These are phyloP conservation scores for Calephelis virginiensis DNA, from an alignment of 1,140 invertebrate species.

Conservation along the genomic window DNA sequence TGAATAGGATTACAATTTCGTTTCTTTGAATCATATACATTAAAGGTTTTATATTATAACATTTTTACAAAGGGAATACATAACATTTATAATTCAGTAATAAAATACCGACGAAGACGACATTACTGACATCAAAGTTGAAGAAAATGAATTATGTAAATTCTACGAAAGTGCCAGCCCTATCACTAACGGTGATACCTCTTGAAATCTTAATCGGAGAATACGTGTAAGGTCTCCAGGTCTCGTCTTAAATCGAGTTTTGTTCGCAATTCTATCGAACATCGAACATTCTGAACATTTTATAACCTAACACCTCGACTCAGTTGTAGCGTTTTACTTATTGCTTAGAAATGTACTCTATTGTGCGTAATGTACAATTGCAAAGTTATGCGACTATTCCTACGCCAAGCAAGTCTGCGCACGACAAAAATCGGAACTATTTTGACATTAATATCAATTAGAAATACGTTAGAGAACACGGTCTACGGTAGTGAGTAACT, in stretches of 20 bases:
- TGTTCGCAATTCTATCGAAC: slow-evolving; percentile 20
- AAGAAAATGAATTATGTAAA: background rate
- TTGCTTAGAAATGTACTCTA: slow-evolving; percentile 1
- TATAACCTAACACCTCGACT: slow-evolving; percentile 19
- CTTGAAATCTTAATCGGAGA: slow-evolving; percentile 42
- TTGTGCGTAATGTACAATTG: slow-evolving; percentile 1
- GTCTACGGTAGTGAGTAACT: no score
- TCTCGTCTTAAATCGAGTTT: slow-evolving; percentile 30
- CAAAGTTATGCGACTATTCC: slow-evolving; percentile 3
- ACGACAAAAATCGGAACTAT: no score
- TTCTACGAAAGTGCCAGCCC: slow-evolving; percentile 24
- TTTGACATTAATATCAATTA: no score
- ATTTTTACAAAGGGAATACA: no score
- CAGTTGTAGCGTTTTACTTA: background rate
- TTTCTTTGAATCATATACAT: no score
- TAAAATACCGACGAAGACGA: no score
- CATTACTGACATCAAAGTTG: no score
- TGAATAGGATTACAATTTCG: no score
- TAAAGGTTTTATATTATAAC: no score
- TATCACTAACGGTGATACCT: slow-evolving; percentile 34
- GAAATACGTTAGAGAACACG: no score
- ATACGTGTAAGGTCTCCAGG: slow-evolving; percentile 29
- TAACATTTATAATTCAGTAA: no score
- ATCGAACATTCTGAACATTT: slow-evolving; percentile 20
- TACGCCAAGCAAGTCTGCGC: no score